Base-by-base conservation (phyloP, 2,113 vertebrate genomes). In the Dryoscopus gambensis region DNA sequence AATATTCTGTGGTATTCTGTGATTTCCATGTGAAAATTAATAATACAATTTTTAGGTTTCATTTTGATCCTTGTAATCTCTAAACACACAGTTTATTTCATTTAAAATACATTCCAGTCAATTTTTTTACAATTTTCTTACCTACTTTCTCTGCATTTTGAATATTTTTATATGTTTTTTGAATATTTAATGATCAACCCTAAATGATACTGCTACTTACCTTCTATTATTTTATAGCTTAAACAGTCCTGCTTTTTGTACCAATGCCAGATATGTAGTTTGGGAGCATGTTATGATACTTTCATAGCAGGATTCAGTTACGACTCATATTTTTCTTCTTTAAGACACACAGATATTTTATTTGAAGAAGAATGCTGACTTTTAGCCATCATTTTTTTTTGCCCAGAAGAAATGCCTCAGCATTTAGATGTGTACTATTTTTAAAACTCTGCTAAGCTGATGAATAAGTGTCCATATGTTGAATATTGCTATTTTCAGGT, bases 241-340 rank as follows among this genome's bases (percentile, higher is more conserved):
- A 40, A 77, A 64, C 0, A 0, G 8, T 76, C 8, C 13, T 64
- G 10, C 1, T 52, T 19, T 71, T 55, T 53, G 21, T 63, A 22
- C 31, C 37, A 46, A 19, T 47, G 15, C 4, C 15, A 69, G 21
- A 53, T 68, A 59, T 27, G 4, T 25, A 24, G 23, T 65, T 80
- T 63, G 13, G 49, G 23, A 76, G 12, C 6, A 64, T 3, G 5
- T 27, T 46, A 12, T 12, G 21, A 44, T 49, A 83, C 12, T 75
- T 75, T 50, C 63, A 35, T 27, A 42, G 18, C 2, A 59, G 8
- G 30, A 75, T 49, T 23, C 7, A 53, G 11, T 24, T 82, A 39
- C 15, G 5, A 23, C 14, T 42, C 33, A 37, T 40, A 47, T 50
- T 71, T 78, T 85, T 85, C 16, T 20, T 71, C 15, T 79, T 59